A percentile compares a stretch with the other conserved stretches of the same genome.
phyloP scores from a whole-genome alignment of 1,140 invertebrate species.

The Brachionus koreanus region DNA sequence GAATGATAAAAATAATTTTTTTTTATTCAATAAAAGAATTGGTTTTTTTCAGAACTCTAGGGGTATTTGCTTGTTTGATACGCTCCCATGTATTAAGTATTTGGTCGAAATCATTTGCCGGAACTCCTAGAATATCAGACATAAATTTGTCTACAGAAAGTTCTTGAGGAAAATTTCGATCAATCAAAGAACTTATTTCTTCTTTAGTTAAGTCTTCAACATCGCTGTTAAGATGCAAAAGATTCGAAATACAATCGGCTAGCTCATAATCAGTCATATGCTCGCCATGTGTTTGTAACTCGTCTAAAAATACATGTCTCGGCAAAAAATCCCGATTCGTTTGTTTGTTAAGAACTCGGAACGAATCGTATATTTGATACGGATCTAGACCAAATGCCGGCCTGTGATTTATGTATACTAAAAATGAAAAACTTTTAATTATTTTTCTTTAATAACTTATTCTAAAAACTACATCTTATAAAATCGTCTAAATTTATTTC shows the following conservation, averaged over 20 bases:
- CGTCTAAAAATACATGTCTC: constrained; percentile 53
- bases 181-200: constrained; percentile 38
- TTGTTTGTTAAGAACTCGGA: constrained; percentile 52
- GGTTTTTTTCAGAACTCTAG: not conserved
- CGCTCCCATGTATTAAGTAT: constrained; percentile 27
- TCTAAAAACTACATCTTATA: constrained; percentile 62
- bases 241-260: constrained; percentile 56
- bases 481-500: constrained; percentile 69
- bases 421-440: constrained; percentile 29
- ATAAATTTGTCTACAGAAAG: constrained; percentile 32
- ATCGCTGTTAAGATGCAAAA: constrained; percentile 55
- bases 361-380: constrained; percentile 52
- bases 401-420: constrained; percentile 69
- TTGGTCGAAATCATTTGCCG: constrained; percentile 28
- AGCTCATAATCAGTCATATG: constrained; percentile 59
- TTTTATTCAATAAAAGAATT: not conserved
- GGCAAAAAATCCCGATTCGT: constrained; percentile 45
- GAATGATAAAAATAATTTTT: not conserved
- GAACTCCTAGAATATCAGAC: constrained; percentile 22
- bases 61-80: constrained; percentile 26
- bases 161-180: constrained; percentile 24
- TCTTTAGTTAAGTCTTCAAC: constrained; percentile 43
- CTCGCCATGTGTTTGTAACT: constrained; percentile 56
- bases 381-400: constrained; percentile 61
- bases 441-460: too few species aligned